Base-by-base conservation (phyloP, 2,797 vertebrate species). In the Columba guinea region DNA sequence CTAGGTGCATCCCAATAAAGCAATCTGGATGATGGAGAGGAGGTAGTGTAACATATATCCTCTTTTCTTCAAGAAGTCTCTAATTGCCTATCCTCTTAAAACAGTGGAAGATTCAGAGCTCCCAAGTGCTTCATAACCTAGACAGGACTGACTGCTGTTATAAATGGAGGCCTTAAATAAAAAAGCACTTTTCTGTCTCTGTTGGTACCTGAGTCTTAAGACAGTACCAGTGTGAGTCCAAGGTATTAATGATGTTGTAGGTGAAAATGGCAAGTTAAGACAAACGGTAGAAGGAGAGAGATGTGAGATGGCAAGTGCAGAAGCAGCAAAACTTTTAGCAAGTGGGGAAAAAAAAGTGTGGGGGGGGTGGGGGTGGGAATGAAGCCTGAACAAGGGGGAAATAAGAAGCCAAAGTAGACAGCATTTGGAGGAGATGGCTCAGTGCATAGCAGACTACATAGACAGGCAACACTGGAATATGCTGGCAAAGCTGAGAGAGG, bases 171-270 rank as follows among this genome's bases (percentile, higher is more conserved):
- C 11, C 52, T 79, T 63, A n/a, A 82, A 77, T 62, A 93, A 35
- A 37, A 53, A 73, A 22, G 5, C 55, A 15, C 7, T 75, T 60
- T 68, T 34, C 84, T 85, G 19, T 39, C 21, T 83, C 60, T 78
- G 8, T 71, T 65, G 13, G 26, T 53, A 27, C 14, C 30, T 41
- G 69, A 71, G 62, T 23, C 27, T 77, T 60, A 32, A 84, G 64
- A 51, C 1, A 49, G 19, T 34, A 68, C 16, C 51, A 41, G 5
- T 0, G 0, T 35, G 73, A 77, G 52, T 34, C 53, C 18, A 80
- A 60, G 65, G 1, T 53, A 15, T 65, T 93, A 34, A 51, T 65
- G 80, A 34, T 20, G 4, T 23, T 70, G 35, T 19, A 49, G 62
- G 58, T 81, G 39, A 52, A 84, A 80, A 46, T 15, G 8, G 3